A percentile compares a stretch with the other conserved stretches of the same genome.
These are phyloP conservation scores for Cheirogaleus major DNA, from an alignment of 2,797 vertebrate species.

Conservation along the genomic window DNA sequence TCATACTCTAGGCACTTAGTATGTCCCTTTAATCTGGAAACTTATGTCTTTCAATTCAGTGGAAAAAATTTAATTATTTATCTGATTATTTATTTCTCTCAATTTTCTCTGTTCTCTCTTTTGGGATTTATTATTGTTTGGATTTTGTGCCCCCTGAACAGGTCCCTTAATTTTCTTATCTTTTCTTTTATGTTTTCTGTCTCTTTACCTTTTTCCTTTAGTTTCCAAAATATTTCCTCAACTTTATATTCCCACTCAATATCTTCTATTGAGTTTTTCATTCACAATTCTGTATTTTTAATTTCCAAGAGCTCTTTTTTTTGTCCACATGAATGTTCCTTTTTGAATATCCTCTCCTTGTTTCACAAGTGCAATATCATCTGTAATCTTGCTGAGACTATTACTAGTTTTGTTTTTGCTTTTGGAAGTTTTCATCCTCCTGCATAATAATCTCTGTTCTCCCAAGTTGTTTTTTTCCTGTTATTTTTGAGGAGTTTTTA, in stretches of 20 bases:
- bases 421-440: not conserved
- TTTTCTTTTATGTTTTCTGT: conserved; percentile 7
- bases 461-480: not conserved
- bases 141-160: not conserved
- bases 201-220: not conserved
- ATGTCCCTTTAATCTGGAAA: conserved; percentile 18
- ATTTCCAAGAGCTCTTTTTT: not conserved
- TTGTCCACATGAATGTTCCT: not conserved
- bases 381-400: not conserved
- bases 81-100: not conserved
- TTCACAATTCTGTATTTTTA: not conserved
- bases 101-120: conserved; percentile 19
- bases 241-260: not conserved
- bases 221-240: not conserved
- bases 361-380: not conserved
- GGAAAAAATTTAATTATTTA: not conserved
- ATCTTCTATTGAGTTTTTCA: not conserved
- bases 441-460: not conserved
- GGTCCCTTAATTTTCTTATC: not conserved
- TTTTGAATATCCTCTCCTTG: not conserved
- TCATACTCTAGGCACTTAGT: not conserved
- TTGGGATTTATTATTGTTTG: conserved; percentile 25
- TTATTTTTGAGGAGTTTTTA: not conserved
- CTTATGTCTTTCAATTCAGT: not conserved
- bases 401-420: not conserved